Evolutionary conservation across 1,140 invertebrate species (phyloP).

Genomic region (Formica selysi): DNA sequence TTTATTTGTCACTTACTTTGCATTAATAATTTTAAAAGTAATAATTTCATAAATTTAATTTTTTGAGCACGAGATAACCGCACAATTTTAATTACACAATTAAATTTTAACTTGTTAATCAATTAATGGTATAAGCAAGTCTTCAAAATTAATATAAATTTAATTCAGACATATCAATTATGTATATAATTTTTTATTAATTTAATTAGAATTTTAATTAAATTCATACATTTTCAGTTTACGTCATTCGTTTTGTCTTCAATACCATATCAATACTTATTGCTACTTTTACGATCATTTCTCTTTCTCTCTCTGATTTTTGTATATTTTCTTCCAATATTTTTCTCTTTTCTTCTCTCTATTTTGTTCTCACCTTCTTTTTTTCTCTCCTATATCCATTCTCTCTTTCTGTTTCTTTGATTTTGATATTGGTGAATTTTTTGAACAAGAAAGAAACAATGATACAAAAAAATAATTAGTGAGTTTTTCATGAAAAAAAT

Average conservation of each 20-base stretch:
- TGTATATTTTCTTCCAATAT: neutral
- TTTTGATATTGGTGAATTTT: constrained; percentile 10
- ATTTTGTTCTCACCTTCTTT: neutral
- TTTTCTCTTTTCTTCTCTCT: neutral
- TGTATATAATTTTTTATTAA: constrained; percentile 5
- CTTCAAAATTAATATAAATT: constrained; percentile 29
- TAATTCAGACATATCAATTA: constrained; percentile 27
- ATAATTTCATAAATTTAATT: neutral
- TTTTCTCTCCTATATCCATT: neutral
- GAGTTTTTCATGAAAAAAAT: neutral
- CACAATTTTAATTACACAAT: constrained; percentile 24
- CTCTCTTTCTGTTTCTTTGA: neutral
- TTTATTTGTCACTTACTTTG: neutral
- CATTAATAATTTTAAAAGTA: constrained; percentile 18
- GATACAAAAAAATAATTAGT: constrained; percentile 6
- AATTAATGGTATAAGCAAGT: neutral
- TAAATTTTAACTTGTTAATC: constrained; percentile 24
- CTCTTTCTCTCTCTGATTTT: constrained; percentile 14
- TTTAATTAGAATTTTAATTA: constrained; percentile 74
- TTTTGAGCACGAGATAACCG: neutral
- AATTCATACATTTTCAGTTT: constrained; percentile 73
- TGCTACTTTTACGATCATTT: constrained; percentile 69
- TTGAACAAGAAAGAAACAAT: neutral
- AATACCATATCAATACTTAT: constrained; percentile 78
- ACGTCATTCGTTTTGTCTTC: constrained; percentile 73